These are phyloP conservation scores for Nothocercus julius DNA, from an alignment of 2,113 vertebrate species.

Conservation along the genomic window DNA sequence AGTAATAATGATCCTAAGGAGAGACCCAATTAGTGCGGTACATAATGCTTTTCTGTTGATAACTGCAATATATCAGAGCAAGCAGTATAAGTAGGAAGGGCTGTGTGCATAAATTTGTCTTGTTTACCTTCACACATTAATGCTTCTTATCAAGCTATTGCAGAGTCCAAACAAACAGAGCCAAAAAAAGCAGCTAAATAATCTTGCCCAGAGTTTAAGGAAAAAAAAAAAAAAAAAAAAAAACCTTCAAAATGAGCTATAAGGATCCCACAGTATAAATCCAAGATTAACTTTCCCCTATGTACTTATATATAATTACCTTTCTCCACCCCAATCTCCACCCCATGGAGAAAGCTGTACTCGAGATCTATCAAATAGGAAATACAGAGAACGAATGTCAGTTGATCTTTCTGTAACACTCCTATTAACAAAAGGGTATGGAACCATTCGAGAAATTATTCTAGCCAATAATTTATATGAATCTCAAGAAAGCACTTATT, in stretches of 20 bases:
- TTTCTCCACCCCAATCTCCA: not conserved
- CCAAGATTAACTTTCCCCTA: not conserved
- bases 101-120: not conserved
- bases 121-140: not conserved
- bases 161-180: not conserved
- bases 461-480: not conserved
- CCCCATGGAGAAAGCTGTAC: not conserved
- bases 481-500: not conserved
- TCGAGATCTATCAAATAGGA: not conserved
- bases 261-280: not conserved
- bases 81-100: not conserved
- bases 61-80: not conserved
- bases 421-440: not conserved
- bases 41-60: not conserved
- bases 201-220: not conserved
- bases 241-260: not conserved
- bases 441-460: not conserved
- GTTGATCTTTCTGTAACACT: not conserved
- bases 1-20: not conserved
- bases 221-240: not conserved
- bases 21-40: not conserved
- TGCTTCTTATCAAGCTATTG: not conserved
- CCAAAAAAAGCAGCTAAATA: not conserved
- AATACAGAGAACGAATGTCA: not conserved
- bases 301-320: not conserved